Evolutionary conservation across 2,113 vertebrate genomes (phyloP).

Genomic region (Zapornia atra): DNA sequence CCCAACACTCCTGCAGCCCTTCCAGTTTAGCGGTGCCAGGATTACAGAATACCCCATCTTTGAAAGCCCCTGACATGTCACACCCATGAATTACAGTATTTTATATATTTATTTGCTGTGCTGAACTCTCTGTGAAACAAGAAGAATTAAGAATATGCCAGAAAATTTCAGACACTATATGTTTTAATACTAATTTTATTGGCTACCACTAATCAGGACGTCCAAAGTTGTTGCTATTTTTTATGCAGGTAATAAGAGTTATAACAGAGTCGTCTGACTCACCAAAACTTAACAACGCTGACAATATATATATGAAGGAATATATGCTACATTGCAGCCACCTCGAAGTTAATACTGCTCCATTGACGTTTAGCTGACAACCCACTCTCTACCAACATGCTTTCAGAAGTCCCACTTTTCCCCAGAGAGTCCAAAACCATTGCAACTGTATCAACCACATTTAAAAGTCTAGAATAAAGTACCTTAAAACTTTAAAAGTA

Average conservation of each 20-base stretch:
- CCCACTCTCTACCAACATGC: accelerated
- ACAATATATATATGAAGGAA: not conserved
- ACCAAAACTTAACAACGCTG: not conserved
- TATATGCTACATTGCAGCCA: not conserved
- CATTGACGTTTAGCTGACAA: not conserved
- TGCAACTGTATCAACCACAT: not conserved
- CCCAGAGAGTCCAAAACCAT: not conserved
- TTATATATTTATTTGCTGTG: not conserved
- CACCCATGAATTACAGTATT: not conserved
- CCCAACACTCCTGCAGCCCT: not conserved
- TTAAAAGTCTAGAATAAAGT: not conserved
- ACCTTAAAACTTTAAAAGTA: not conserved
- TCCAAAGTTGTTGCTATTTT: not conserved
- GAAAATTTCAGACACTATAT: not conserved
- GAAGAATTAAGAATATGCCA: not conserved
- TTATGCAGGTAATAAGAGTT: not conserved
- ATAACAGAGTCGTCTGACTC: not conserved
- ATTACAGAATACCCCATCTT: not conserved
- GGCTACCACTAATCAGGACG: not conserved
- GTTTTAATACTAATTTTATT: not conserved
- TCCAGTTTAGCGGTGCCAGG: not conserved
- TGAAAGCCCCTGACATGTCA: not conserved
- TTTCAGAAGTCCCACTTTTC: not conserved
- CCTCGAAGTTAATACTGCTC: not conserved
- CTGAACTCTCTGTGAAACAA: not conserved